Evolutionary conservation across 2,888 invertebrate species (phyloP).

Genomic region (Pristionchus mayeri): DNA sequence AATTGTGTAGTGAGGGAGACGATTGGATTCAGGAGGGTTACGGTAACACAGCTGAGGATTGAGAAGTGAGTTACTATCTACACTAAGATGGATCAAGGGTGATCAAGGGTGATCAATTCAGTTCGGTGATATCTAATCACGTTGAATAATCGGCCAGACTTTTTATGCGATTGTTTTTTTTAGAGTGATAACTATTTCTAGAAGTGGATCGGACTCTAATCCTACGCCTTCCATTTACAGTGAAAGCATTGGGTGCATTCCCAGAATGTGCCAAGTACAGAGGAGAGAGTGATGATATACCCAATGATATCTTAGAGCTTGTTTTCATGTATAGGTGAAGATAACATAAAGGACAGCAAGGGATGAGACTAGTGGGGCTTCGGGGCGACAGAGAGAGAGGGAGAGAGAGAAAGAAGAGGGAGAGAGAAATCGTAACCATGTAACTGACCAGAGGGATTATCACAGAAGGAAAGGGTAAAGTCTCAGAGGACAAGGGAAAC

Average conservation of each 20-base stretch:
- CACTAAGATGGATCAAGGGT: no score
- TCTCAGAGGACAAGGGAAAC: not conserved
- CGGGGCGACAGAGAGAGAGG: not conserved
- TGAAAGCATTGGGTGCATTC: not conserved
- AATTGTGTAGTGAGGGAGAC: not conserved
- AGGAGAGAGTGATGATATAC: not conserved
- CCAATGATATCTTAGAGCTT: not conserved
- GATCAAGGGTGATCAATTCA: no score
- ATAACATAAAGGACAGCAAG: not conserved
- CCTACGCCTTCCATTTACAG: not conserved
- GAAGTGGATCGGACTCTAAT: not conserved
- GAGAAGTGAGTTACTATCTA: no score
- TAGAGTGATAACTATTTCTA: no score
- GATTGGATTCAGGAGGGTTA: not conserved
- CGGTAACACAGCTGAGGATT: not conserved
- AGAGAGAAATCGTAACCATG: not conserved
- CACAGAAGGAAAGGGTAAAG: not conserved
- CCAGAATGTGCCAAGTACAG: not conserved
- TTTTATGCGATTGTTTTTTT: no score
- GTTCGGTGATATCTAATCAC: no score
- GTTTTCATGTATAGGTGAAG: not conserved
- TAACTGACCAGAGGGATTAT: not conserved
- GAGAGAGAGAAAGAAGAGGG: not conserved
- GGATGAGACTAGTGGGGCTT: constrained; percentile 19
- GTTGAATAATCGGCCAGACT: no score